Percentiles rank a stretch among this genome's conserved stretches.
Evolutionary conservation across 2,113 vertebrate species (phyloP).

Genomic region (Australoheros scitulus): DNA sequence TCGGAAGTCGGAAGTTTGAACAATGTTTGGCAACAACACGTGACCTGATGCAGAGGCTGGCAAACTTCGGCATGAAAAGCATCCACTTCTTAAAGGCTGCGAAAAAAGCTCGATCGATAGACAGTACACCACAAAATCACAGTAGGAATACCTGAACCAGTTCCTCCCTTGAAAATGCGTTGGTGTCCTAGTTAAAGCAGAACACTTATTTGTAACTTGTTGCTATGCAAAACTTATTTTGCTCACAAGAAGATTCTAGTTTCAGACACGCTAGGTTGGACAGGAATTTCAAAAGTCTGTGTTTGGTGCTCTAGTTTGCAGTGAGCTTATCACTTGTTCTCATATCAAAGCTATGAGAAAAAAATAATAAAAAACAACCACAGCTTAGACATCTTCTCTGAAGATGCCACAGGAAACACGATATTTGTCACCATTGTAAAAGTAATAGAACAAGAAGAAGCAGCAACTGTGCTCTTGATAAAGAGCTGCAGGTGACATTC

Average conservation of each 20-base stretch:
- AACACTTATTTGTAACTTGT: background rate
- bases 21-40: background rate
- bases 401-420: background rate
- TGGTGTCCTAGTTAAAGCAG: background rate
- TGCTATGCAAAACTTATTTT: background rate
- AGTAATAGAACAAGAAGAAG: background rate
- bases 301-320: background rate
- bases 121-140: background rate
- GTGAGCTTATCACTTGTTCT: background rate
- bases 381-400: background rate
- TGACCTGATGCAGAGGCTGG: background rate
- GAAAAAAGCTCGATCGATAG: background rate
- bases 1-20: background rate
- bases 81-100: background rate
- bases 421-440: background rate
- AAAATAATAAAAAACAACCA: background rate
- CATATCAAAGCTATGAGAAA: background rate
- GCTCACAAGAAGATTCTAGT: background rate
- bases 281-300: background rate
- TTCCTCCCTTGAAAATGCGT: background rate
- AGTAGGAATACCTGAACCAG: background rate
- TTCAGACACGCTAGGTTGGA: background rate
- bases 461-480: background rate
- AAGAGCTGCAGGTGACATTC: conserved; percentile 5
- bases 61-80: background rate